Percentiles rank a stretch among this genome's conserved stretches.
These are phyloP conservation scores for Hypolimnas misippus DNA, from an alignment of 2,888 invertebrate species.

Conservation along the genomic window DNA sequence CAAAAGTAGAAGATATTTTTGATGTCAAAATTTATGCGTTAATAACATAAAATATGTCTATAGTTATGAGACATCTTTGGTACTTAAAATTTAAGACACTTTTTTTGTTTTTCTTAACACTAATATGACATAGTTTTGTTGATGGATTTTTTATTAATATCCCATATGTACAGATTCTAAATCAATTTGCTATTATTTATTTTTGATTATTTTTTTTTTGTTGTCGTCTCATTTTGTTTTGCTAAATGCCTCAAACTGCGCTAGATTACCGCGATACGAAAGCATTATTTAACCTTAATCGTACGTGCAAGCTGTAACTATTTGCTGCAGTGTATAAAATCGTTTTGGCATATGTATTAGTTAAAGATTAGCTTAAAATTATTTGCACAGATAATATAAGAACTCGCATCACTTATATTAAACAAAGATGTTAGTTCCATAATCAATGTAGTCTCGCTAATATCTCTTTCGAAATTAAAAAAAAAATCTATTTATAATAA, in stretches of 20 bases:
- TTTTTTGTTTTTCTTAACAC: neutral
- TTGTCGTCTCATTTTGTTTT: conserved; percentile 1
- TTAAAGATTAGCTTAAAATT: conserved; percentile 3
- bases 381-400: conserved; percentile 16
- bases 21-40: no score
- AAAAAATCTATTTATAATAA: neutral
- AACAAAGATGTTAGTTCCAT: conserved; percentile 53
- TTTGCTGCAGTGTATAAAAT: neutral
- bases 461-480: neutral
- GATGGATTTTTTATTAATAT: neutral
- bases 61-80: no score
- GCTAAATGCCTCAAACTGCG: conserved; percentile 16
- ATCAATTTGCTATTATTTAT: conserved; percentile 13
- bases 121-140: neutral
- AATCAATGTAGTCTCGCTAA: neutral
- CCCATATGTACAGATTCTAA: conserved; percentile 35
- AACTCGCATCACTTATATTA: conserved; percentile 72
- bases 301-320: conserved; percentile 4
- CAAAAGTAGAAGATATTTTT: no score
- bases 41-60: no score
- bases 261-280: neutral
- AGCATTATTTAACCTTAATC: neutral
- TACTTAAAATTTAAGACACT: no score
- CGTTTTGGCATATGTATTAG: neutral
- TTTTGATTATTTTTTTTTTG: conserved; percentile 1